Conservation (phyloP, 2,797 vertebrate genomes). For the Danio albolineatus region DNA sequence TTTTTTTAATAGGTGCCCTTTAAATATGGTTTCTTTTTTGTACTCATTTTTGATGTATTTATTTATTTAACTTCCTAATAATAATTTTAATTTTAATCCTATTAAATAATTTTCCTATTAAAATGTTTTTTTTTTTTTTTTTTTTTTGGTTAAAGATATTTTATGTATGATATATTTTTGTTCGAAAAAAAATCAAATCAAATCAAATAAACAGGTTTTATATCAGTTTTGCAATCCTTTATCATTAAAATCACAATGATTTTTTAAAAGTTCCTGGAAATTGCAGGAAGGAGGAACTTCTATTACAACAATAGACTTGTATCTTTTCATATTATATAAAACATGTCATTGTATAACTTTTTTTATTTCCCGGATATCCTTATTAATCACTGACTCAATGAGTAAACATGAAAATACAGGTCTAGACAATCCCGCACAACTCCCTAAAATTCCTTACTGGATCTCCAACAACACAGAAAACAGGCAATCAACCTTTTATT, state of each 20-base stretch:
- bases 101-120: no score
- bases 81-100: no score
- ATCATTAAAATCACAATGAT: background rate
- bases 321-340: background rate
- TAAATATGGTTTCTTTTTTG: no score
- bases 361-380: background rate
- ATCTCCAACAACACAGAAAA: background rate
- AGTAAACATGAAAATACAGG: constrained; percentile 6
- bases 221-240: no score
- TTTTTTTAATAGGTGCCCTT: no score
- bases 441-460: background rate
- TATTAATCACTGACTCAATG: background rate
- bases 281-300: background rate
- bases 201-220: no score
- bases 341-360: background rate
- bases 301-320: background rate
- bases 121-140: no score
- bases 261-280: background rate
- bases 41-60: no score
- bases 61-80: no score
- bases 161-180: no score
- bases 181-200: no score
- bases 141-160: no score
- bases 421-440: background rate
- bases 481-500: constrained; percentile 34